A percentile compares a stretch with the other conserved stretches of the same genome.
Conservation (phyloP, 1,140 invertebrate genomes). For the Drosophila yakuba region DNA sequence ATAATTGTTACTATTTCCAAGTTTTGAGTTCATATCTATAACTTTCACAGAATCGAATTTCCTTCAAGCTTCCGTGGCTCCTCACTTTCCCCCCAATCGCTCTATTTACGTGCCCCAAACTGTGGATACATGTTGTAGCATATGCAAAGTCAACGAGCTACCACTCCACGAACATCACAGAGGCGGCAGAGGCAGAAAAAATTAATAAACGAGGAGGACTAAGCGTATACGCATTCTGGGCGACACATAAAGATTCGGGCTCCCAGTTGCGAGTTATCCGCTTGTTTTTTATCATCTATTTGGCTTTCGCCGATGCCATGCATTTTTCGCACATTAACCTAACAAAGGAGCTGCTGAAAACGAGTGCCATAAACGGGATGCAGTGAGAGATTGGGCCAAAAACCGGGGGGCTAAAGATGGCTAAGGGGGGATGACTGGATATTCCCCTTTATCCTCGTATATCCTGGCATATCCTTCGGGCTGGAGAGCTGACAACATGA, state of each 20-base stretch:
- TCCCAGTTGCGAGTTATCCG: not conserved
- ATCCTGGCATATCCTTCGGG: conserved; percentile 6
- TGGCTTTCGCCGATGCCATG: conserved; percentile 69
- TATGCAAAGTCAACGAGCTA: conserved; percentile 26
- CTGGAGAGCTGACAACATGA: conserved; percentile 45
- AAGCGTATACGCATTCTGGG: conserved; percentile 51
- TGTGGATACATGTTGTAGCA: conserved; percentile 4
- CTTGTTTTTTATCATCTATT: conserved; percentile 49
- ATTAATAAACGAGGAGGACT: conserved; percentile 45
- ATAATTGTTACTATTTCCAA: too few relatives aligned
- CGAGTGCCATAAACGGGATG: conserved; percentile 53
- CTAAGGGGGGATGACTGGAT: not conserved
- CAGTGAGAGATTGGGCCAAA: conserved; percentile 49
- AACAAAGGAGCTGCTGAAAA: conserved; percentile 53
- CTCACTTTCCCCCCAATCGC: not conserved
- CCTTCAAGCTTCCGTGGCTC: too few relatives aligned
- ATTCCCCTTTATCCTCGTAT: not conserved
- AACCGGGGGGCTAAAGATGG: not conserved
- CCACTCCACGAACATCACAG: conserved; percentile 41
- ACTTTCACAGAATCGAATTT: too few relatives aligned
- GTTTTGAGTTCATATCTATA: too few relatives aligned
- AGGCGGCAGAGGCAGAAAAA: conserved; percentile 15
- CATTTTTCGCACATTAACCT: conserved; percentile 72
- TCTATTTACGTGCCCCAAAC: not conserved
- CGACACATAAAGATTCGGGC: conserved; percentile 37